Evolutionary conservation across 2,113 vertebrate species (phyloP), one percentile per base, ranked within the genome.

Genomic region (Lutjanus erythropterus): DNA sequence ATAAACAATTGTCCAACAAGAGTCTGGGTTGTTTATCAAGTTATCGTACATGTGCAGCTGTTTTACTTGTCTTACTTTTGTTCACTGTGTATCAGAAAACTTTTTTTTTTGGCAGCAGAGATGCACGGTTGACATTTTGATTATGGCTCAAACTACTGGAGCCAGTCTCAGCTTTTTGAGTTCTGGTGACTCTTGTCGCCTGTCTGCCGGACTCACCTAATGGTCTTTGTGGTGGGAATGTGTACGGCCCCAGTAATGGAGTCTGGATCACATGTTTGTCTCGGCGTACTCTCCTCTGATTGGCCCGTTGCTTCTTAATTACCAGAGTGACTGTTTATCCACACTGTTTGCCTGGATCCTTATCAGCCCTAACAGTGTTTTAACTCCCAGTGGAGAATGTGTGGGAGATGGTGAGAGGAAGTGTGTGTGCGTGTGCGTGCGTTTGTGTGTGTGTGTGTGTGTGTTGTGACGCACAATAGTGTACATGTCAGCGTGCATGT

Each of bases 381-480:
- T 90, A 91, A 93, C 89, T 93, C 90, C 91, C 90, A 82, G 83
- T 77, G 82, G 89, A 93, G 91, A 94, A 93, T 93, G 90, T 90
- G 90, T 87, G 90, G 90, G 91, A 93, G 93, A 93, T 77, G 81
- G 75, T 25, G 47, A 91, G 86, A 89, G 89, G 87, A 92, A 91
- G 86, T 89, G 79, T 83, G 82, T 21, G 9, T 53, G 49, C 2
- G 56, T 37, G 56, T 35, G 59, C 56, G 21, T 44, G n/a, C n/a
- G n/a, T n/a, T n/a, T n/a, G 41, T 79, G 39, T 66, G 41, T 75
- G 64, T 81, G 50, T 80, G 65, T 61, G 64, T 70, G 72, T 59
- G 66, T 76, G 72, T 72, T 79, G 86, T 88, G 89, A 78, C 67
- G 69, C 80, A 89, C 82, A 62, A 50, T 76, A 59, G 78, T 18